phyloP scores from a whole-genome alignment of 2,797 vertebrate genomes.

The Parotocinclus haroldoi region DNA sequence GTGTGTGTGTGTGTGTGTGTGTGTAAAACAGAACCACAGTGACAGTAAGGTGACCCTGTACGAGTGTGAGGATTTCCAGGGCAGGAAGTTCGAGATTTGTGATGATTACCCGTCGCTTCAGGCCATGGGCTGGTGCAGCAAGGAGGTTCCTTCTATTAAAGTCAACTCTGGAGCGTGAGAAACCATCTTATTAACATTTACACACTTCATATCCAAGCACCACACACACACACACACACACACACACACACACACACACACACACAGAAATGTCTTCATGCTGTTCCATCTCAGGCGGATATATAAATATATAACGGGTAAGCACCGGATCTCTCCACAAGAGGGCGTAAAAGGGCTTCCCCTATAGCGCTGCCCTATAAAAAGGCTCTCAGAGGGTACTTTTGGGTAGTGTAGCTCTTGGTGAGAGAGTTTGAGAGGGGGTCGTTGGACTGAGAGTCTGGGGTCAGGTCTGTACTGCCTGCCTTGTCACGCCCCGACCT shows the following conservation, averaged over 20 bases:
- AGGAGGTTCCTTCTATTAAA: slow-evolving; percentile 92
- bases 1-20: slow-evolving; percentile 1
- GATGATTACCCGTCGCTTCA: slow-evolving; percentile 94
- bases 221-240: neutral
- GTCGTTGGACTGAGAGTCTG: too few species aligned
- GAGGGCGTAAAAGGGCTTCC: too few species aligned
- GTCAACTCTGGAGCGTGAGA: slow-evolving; percentile 92
- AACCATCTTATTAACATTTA: neutral
- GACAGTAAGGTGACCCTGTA: slow-evolving; percentile 91
- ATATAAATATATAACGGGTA: too few species aligned
- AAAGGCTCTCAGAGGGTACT: too few species aligned
- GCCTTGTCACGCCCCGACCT: too few species aligned
- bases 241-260: neutral
- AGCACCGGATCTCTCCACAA: too few species aligned
- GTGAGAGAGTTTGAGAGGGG: too few species aligned
- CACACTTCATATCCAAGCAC: neutral
- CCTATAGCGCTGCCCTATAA: too few species aligned
- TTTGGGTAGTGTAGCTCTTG: too few species aligned
- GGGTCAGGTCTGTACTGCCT: too few species aligned
- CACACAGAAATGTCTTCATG: too few species aligned
- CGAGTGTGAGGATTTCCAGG: slow-evolving; percentile 92
- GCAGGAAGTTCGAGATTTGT: slow-evolving; percentile 89
- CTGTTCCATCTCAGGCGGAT: too few species aligned
- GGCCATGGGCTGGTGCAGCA: slow-evolving; percentile 96
- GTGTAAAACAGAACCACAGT: slow-evolving; percentile 68